These are phyloP conservation scores for Venustoraphidia nigricollis DNA, from an alignment of 2,888 invertebrate species.

Conservation along the genomic window DNA sequence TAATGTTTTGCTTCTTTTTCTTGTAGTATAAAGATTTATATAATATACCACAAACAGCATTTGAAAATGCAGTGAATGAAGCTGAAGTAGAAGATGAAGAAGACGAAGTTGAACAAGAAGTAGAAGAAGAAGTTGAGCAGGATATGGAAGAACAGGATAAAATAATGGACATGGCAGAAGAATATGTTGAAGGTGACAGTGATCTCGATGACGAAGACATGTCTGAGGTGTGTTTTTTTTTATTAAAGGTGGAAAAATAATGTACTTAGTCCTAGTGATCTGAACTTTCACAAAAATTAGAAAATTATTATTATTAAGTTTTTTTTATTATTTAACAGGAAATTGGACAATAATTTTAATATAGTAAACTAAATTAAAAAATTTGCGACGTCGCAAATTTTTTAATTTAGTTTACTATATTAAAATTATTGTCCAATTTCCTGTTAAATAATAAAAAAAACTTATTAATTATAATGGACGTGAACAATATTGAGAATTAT, in stretches of 20 bases:
- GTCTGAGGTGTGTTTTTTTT: constrained; percentile 10
- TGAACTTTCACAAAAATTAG: no score
- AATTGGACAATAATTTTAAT: no score
- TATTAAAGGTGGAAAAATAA: constrained; percentile 19
- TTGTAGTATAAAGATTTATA: constrained; percentile 92
- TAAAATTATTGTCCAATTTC: no score
- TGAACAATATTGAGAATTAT: no score
- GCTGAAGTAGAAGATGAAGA: constrained; percentile 50
- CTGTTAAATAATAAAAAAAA: no score
- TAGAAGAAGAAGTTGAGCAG: constrained; percentile 45
- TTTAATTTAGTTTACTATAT: no score
- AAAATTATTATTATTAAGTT: no score
- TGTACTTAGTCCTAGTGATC: constrained; percentile 9
- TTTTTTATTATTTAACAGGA: no score
- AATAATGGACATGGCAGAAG: constrained; percentile 41
- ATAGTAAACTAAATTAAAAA: no score
- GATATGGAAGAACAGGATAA: constrained; percentile 33
- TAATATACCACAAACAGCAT: constrained; percentile 91
- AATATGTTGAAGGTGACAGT: constrained; percentile 60
- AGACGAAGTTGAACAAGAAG: constrained; percentile 32
- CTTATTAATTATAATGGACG: no score
- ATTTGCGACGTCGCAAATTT: no score
- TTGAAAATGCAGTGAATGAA: constrained; percentile 81
- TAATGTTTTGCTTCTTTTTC: constrained; percentile 1
- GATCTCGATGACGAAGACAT: constrained; percentile 30